Evolutionary conservation across 2,113 vertebrate genomes (phyloP).

Genomic region (Elephas maximus): DNA sequence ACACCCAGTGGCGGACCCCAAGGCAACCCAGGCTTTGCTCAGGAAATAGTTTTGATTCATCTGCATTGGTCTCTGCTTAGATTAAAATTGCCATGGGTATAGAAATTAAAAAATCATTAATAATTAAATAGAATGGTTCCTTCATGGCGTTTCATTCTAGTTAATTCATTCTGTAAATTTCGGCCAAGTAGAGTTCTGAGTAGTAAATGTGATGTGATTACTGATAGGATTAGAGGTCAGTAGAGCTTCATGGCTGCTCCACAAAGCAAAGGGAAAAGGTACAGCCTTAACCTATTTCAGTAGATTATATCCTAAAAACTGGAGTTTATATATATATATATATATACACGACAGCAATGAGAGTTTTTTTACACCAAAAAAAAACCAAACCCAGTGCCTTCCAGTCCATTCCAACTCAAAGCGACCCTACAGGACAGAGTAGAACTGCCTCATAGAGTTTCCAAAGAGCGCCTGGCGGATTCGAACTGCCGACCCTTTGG

Average conservation of each 20-base stretch:
- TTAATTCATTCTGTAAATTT: constrained; percentile 67
- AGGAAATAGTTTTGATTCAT: neutral
- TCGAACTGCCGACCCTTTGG: too few relatives aligned
- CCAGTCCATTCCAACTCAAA: too few relatives aligned
- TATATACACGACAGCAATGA: too few relatives aligned
- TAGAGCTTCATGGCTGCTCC: neutral
- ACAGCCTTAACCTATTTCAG: neutral
- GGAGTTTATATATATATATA: neutral
- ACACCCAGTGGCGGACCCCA: neutral
- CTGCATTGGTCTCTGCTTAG: neutral
- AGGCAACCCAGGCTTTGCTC: neutral
- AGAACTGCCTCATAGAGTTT: too few relatives aligned
- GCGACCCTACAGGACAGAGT: too few relatives aligned
- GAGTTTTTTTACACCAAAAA: too few relatives aligned
- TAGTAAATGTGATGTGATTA: constrained; percentile 39
- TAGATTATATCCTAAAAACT: neutral
- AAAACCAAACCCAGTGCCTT: too few relatives aligned
- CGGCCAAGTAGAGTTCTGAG: constrained; percentile 19
- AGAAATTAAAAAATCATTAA: constrained; percentile 61
- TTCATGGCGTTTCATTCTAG: constrained; percentile 61
- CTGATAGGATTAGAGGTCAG: constrained; percentile 45
- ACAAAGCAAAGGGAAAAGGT: neutral
- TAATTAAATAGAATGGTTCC: constrained; percentile 66
- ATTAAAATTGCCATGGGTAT: constrained; percentile 34
- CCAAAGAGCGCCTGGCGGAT: too few relatives aligned